phyloP scores from a whole-genome alignment of 2,113 vertebrate species.

The Poeciliopsis prolifica region DNA sequence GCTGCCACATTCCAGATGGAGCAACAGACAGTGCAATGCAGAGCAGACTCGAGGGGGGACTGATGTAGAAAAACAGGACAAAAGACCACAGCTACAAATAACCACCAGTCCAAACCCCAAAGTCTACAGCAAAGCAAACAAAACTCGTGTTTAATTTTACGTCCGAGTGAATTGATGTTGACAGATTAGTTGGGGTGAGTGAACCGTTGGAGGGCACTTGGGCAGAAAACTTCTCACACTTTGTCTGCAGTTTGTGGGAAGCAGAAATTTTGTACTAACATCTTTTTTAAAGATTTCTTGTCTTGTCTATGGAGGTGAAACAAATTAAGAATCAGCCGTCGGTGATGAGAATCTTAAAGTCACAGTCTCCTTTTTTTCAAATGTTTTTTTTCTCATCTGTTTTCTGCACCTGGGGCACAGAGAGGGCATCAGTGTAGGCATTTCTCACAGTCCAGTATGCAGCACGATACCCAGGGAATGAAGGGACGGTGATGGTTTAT shows the following conservation, averaged over 20 bases:
- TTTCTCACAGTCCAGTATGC: conserved; percentile 53
- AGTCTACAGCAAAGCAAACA: conserved; percentile 37
- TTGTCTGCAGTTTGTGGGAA: conserved; percentile 16
- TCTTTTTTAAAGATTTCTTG: conserved; percentile 20
- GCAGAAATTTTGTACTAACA: background rate
- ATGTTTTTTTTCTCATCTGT: conserved; percentile 9
- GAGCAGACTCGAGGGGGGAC: conserved; percentile 9
- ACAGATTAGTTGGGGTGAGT: conserved; percentile 63
- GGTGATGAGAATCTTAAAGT: conserved; percentile 33
- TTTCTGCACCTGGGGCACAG: conserved; percentile 43
- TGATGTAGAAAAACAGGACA: conserved; percentile 1
- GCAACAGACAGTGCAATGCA: conserved; percentile 25
- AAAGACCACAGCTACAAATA: conserved; percentile 51
- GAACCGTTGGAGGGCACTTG: conserved; percentile 21
- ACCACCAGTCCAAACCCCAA: conserved; percentile 34
- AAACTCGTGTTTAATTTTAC: conserved; percentile 63
- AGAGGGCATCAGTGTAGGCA: conserved; percentile 43
- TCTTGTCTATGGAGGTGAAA: conserved; percentile 27
- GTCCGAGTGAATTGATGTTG: conserved; percentile 49
- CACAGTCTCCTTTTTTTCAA: conserved; percentile 35
- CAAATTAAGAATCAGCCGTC: conserved; percentile 11
- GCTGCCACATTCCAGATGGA: conserved; percentile 58
- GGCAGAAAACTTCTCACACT: conserved; percentile 25
- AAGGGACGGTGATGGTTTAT: conserved; percentile 39
- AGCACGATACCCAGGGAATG: conserved; percentile 11